A percentile compares a stretch with the other conserved stretches of the same genome.
phyloP scores from a whole-genome alignment of 2,797 vertebrate genomes.

The Muscicapa striata region DNA sequence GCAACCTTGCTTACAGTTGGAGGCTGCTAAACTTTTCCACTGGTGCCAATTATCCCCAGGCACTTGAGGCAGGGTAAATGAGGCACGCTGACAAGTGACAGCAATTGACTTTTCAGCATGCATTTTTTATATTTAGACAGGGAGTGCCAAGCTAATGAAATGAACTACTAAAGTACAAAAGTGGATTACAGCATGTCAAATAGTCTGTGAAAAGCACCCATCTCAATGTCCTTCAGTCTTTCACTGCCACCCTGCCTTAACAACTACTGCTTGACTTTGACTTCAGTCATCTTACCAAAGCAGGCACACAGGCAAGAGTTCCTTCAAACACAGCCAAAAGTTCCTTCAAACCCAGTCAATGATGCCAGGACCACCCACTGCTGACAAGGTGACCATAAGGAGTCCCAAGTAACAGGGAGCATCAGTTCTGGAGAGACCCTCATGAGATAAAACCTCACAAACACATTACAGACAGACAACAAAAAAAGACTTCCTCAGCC shows the following conservation, averaged over 20 bases:
- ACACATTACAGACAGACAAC: background rate
- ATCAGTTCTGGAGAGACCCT: background rate
- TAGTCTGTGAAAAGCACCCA: conserved; percentile 1
- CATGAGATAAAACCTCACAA: background rate
- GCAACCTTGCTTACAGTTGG: background rate
- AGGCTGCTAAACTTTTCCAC: conserved; percentile 7
- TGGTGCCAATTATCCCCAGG: conserved; percentile 49
- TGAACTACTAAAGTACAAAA: conserved; percentile 20
- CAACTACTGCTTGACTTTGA: background rate
- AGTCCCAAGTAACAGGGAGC: background rate
- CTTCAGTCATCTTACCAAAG: background rate
- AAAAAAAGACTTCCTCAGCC: background rate
- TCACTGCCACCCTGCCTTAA: background rate
- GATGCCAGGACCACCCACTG: background rate
- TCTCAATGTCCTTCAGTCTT: background rate
- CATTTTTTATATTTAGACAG: conserved; percentile 51
- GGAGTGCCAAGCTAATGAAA: conserved; percentile 40
- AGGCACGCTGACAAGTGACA: conserved; percentile 55
- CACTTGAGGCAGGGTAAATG: conserved; percentile 40
- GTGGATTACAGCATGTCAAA: conserved; percentile 19
- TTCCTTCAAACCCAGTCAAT: background rate
- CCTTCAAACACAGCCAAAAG: background rate
- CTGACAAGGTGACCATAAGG: accelerated
- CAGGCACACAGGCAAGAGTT: background rate
- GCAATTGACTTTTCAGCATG: conserved; percentile 47